phyloP scores from a whole-genome alignment of 2,113 vertebrate species.

The Tachysurus vachellii region DNA sequence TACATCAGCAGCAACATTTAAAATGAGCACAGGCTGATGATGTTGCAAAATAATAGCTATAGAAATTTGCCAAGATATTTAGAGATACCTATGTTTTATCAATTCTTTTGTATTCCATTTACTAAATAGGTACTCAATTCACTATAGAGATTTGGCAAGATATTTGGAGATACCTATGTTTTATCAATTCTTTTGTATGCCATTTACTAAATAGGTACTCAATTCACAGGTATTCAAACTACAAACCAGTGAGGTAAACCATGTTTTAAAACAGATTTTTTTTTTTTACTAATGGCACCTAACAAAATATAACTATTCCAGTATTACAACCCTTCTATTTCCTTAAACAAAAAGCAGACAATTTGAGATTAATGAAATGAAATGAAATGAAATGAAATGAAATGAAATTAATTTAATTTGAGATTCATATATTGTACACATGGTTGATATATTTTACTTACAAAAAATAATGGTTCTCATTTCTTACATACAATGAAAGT shows the following conservation, averaged over 20 bases:
- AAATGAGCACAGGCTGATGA: not conserved
- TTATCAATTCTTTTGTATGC: constrained; percentile 79
- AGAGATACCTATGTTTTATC: constrained; percentile 43
- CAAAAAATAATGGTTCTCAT: constrained; percentile 5
- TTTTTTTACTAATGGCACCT: constrained; percentile 66
- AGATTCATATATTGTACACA: not conserved
- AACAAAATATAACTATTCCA: constrained; percentile 33
- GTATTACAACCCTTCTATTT: constrained; percentile 17
- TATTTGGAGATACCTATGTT: too few species aligned
- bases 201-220: constrained; percentile 91
- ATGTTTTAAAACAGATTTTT: constrained; percentile 64
- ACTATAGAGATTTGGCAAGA: too few species aligned
- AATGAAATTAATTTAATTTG: too few species aligned
- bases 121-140: constrained; percentile 89
- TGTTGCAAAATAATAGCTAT: not conserved
- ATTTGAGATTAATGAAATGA: too few species aligned
- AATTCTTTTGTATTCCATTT: constrained; percentile 84
- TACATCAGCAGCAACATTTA: not conserved
- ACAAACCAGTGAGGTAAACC: constrained; percentile 94
- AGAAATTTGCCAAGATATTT: too few species aligned
- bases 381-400: too few species aligned
- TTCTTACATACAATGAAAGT: constrained; percentile 14
- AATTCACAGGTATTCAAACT: constrained; percentile 85
- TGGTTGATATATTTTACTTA: not conserved
- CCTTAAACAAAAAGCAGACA: constrained; percentile 11